Evolutionary conservation across 1,140 invertebrate species (phyloP), one percentile per base, ranked within the genome.

Genomic region (Apocrypta bakeri): DNA sequence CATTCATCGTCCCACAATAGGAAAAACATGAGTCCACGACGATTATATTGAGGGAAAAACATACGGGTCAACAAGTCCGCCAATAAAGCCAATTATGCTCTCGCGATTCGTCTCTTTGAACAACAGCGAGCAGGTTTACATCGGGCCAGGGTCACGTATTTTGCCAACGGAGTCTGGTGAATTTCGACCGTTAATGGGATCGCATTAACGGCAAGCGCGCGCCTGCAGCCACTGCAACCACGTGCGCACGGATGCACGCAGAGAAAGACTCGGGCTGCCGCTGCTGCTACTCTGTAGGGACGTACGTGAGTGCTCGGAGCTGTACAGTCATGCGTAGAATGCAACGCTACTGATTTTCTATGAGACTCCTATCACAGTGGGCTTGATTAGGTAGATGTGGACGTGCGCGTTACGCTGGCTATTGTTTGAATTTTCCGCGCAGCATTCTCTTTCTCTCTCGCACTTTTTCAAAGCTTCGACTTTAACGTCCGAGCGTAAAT

Each of bases 41-140:
- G n/a, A n/a, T 24, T 24, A 24, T 24, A 63, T 25, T n/a, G 27
- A 11, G 31, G 27, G 31, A 71, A n/a, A 33, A 71, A 37, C 27
- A 71, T 3, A 12, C 69, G 27, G 21, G 25, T 31, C 31, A 37
- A 71, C 29, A 71, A 71, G 33, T 17, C 27, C 31, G 29, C 69
- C 27, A 71, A 71, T 37, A 37, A 71, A 71, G 69, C 69, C 69
- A 71, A 71, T 71, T 71, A 71, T 31, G n/a, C 27, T 12, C n/a
- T n/a, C n/a, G n/a, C n/a, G n/a, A n/a, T n/a, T n/a, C 17, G 42
- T 48, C 12, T 48, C 4, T 48, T 17, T 4, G 12, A 48, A 48
- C 42, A 48, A 48, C 42, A 48, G 14, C 42, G 17, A 48, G 42
- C 42, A 4, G 14, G 11, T 3, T 56, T 56, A 56, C 48, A n/a